Conservation (phyloP, 92 coral and sea anemone species). For the Porites cylindrica region DNA sequence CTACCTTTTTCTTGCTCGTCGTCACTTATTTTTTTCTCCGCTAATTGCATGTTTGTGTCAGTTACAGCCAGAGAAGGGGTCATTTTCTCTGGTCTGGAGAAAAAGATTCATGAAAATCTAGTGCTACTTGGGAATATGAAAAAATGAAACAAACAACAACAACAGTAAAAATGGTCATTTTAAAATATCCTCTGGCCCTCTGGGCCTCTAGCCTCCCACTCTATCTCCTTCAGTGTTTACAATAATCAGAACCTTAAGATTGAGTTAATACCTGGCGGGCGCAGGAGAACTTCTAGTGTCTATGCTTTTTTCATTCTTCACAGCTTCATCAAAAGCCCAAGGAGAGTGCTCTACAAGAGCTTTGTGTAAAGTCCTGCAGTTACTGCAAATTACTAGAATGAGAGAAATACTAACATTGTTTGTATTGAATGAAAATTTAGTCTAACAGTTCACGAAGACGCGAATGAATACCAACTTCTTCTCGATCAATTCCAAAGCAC, state of each 20-base stretch:
- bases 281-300: background rate
- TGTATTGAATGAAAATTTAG: conserved; percentile 1
- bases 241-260: background rate
- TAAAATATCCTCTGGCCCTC: conserved; percentile 6
- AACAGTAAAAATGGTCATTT: background rate
- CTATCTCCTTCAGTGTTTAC: background rate
- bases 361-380: conserved; percentile 35
- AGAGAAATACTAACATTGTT: conserved; percentile 16
- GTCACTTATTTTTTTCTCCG: background rate
- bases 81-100: conserved; percentile 1
- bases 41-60: conserved; percentile 7
- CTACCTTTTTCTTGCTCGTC: background rate
- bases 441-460: background rate
- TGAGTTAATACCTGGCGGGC: background rate
- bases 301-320: background rate
- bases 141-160: conserved; percentile 8
- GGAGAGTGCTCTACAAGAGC: conserved; percentile 24
- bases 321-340: background rate
- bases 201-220: conserved; percentile 3
- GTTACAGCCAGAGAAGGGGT: conserved; percentile 7
- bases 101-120: conserved; percentile 4
- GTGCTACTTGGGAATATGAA: background rate
- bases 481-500: conserved; percentile 15
- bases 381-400: conserved; percentile 41
- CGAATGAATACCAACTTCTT: conserved; percentile 8